Conservation (phyloP, 2,113 vertebrate species). For the Callipepla squamata region DNA sequence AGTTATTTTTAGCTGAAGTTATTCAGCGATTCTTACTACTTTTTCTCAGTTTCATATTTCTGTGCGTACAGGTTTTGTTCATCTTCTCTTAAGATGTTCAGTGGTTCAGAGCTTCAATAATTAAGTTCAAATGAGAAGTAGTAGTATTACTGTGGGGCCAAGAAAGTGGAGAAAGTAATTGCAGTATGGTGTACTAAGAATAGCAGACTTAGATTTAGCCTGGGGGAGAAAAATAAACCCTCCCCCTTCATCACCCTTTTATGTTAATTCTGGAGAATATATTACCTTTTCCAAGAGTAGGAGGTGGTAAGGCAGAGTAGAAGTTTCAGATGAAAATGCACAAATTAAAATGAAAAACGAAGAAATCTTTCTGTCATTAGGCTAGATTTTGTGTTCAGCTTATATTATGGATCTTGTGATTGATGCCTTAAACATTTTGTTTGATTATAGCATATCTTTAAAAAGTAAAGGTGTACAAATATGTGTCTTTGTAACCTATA, state of each 20-base stretch:
- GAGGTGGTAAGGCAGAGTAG: not conserved
- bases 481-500: not conserved
- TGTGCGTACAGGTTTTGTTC: not conserved
- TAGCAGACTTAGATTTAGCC: not conserved
- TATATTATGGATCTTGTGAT: not conserved
- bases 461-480: not conserved
- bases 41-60: not conserved
- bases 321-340: not conserved
- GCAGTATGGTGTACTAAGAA: not conserved
- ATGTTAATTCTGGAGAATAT: not conserved
- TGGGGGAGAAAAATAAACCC: not conserved
- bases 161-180: not conserved
- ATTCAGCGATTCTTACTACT: not conserved
- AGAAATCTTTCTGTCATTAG: not conserved
- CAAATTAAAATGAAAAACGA: not conserved
- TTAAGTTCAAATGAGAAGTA: constrained; percentile 39
- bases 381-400: not conserved
- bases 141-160: not conserved
- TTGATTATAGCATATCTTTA: not conserved
- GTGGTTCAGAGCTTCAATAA: not conserved
- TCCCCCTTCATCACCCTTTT: too few species aligned
- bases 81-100: not conserved
- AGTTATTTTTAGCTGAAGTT: not conserved
- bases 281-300: not conserved
- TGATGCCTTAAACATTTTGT: not conserved